Base-by-base conservation (phyloP, 2,797 vertebrate species). In the Labroides dimidiatus region DNA sequence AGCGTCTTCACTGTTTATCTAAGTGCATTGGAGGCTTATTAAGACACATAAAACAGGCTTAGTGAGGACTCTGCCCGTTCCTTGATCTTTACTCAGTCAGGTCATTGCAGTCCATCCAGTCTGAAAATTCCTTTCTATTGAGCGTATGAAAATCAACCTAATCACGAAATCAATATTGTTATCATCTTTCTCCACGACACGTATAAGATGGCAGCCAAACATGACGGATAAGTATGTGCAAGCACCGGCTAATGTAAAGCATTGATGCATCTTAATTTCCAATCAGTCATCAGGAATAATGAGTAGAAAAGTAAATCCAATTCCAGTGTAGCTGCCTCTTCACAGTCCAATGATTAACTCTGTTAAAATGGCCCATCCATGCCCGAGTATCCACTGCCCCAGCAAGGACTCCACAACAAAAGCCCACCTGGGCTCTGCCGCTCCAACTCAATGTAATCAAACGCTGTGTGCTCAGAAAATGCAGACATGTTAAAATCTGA, bases 401-500 rank as follows among this genome's bases (percentile, higher is more conserved):
- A 2, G 57, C 75, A 84, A 87, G 82, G 82, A 87, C 84, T 87
- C 54, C 59, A 88, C 74, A 84, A 87, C 84, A 90, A 89, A 72
- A 61, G 84, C 71, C 87, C 78, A 85, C 87, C 87, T 87, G 81
- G 80, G 66, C 72, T 77, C 54, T 64, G 69, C 73, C 72, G 6
- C 44, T 61, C 64, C 51, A 33, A 68, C 84, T 80, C 77, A 82
- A 80, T 80, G 84, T 87, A 90, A 89, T 91, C 84, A 92, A 90
- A 87, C 42, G 8, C 45, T 55, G 64, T 70, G 82, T 66, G 80
- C 89, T 89, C 73, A 61, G 73, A 92, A 93, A 93, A 92, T 91
- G 86, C 90, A 92, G 90, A 91, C 86, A 91, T 91, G 86, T 89
- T 87, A 88, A 90, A 91, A 92, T 91, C 76, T 90, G 86, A 90